phyloP scores from a whole-genome alignment of 2,888 invertebrate genomes.

The Ryuthela nishihirai region DNA sequence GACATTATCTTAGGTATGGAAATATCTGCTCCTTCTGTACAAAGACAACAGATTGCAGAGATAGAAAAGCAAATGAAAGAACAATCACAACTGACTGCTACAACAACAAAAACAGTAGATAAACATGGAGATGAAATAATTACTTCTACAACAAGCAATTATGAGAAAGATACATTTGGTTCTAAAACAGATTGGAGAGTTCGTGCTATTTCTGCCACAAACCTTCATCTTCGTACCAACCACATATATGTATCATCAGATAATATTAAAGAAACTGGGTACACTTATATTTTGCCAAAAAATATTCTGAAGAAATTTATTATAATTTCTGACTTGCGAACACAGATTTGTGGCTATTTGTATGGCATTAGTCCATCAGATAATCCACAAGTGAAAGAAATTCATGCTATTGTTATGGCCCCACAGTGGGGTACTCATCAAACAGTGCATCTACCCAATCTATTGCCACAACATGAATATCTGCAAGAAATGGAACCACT shows the following conservation, averaged over 20 bases:
- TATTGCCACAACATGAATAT: constrained; percentile 90
- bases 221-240: constrained; percentile 93
- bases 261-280: constrained; percentile 99
- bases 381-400: constrained; percentile 98
- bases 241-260: constrained; percentile 99
- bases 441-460: constrained; percentile 89
- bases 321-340: constrained; percentile 94
- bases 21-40: constrained; percentile 98
- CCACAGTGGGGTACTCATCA: constrained; percentile 99
- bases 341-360: constrained; percentile 95
- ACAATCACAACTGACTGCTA: constrained; percentile 95
- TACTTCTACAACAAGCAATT: constrained; percentile 97
- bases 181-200: constrained; percentile 99
- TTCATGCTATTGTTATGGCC: constrained; percentile 92
- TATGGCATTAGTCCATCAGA: constrained; percentile 95
- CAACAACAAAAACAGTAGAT: constrained; percentile 96
- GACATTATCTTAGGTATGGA: constrained; percentile 99
- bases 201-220: constrained; percentile 95
- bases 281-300: constrained; percentile 77
- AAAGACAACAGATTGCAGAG: constrained; percentile 98
- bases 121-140: constrained; percentile 99
- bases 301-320: constrained; percentile 99
- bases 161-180: constrained; percentile 96
- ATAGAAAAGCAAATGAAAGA: constrained; percentile 99
- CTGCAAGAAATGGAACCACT: constrained; percentile 96